phyloP scores from a whole-genome alignment of 2,888 invertebrate genomes.

The Orthonevra nobilis region DNA sequence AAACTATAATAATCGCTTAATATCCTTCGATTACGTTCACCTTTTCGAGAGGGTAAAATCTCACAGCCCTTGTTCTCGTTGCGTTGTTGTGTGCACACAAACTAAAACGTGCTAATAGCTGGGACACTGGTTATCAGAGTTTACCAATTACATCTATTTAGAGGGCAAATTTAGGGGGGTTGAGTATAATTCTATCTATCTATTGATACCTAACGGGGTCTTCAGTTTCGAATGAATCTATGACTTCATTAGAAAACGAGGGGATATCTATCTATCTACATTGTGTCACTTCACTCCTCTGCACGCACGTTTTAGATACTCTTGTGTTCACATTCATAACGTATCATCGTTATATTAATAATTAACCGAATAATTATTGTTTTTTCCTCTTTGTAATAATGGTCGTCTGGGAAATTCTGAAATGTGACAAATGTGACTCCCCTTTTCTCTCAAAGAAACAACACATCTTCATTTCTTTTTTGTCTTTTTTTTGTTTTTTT shows the following conservation, averaged over 20 bases:
- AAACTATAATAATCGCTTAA: constrained; percentile 63
- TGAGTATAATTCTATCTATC: constrained; percentile 9
- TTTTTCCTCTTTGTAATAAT: constrained; percentile 37
- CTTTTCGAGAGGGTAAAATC: constrained; percentile 35
- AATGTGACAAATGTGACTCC: constrained; percentile 66
- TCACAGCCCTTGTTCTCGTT: constrained; percentile 2
- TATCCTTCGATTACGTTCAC: constrained; percentile 54
- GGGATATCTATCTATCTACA: constrained; percentile 4
- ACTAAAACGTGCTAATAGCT: constrained; percentile 54
- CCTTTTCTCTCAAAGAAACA: constrained; percentile 45
- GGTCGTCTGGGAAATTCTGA: constrained; percentile 54
- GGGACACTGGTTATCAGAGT: constrained; percentile 59
- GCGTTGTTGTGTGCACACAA: not conserved
- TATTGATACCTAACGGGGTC: constrained; percentile 54
- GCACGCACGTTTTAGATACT: no score
- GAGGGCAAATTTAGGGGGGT: not conserved
- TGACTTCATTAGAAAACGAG: constrained; percentile 41
- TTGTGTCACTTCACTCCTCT: not conserved
- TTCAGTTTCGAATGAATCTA: constrained; percentile 35
- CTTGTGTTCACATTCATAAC: constrained; percentile 4
- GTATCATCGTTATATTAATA: constrained; percentile 54
- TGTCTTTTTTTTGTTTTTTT: constrained; percentile 24
- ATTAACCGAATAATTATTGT: constrained; percentile 63
- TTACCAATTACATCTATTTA: constrained; percentile 57
- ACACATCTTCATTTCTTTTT: constrained; percentile 28